Base-by-base conservation (phyloP, 2,888 invertebrate species). In the Tipula lateralis region DNA sequence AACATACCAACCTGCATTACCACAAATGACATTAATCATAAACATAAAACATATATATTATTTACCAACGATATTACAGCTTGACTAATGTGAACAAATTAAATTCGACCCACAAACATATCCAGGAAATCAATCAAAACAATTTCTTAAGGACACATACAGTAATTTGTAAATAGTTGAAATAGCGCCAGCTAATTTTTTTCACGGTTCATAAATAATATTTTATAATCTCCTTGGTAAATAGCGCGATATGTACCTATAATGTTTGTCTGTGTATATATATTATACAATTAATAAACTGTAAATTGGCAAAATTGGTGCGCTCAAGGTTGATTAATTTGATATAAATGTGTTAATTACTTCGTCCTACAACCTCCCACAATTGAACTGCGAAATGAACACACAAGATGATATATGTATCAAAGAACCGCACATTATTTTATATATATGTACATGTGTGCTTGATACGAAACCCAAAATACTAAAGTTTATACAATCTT, bases 141-240 rank as follows among this genome's bases (percentile, higher is more conserved):
- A 66, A 66, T 66, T 66, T 66, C 66, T 66, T 66, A 66, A 66
- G 66, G 66, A 66, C 66, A 66, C 3, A 9, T 24, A 44, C 12
- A 66, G 19, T 24, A 9, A 66, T 13, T n/a, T n/a, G n/a, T n/a
- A n/a, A n/a, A n/a, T n/a, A n/a, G n/a, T n/a, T n/a, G n/a, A n/a
- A n/a, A 66, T 66, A 66, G 66, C 66, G 66, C 66, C 66, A 24
- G 66, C 24, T 66, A 66, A 66, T 3, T n/a, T 66, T 66, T 66
- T 66, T 66, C 66, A 66, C 66, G 66, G 66, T 66, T 66, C 66
- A 66, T 66, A 24, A 66, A 66, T 66, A 66, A 66, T 66, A 66
- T 66, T 44, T 44, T 44, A 66, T 66, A 66, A 66, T 66, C 66
- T 66, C 66, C 66, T 66, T 66, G 66, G 24, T 24, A 24, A 19